Evolutionary conservation across 2,113 vertebrate species (phyloP).

Genomic region (Piprites chloris): DNA sequence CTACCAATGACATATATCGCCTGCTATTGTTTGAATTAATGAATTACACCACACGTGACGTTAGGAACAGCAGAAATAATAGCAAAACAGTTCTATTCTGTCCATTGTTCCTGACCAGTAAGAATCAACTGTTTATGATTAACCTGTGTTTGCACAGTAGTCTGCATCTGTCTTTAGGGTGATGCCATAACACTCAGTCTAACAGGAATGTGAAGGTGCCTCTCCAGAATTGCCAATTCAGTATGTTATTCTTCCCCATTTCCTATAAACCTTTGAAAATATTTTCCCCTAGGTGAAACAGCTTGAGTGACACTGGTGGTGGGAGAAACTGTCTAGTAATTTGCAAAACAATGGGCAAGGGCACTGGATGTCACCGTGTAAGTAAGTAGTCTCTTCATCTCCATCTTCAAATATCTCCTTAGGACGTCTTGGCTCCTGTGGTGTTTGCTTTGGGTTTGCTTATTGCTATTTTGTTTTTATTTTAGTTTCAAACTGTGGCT

Average conservation of each 20-base stretch:
- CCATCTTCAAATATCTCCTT: background rate
- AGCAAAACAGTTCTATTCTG: background rate
- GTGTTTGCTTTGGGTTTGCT: background rate
- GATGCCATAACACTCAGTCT: background rate
- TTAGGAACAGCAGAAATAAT: background rate
- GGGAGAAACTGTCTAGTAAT: background rate
- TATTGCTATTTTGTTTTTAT: background rate
- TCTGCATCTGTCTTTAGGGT: slow-evolving; percentile 4
- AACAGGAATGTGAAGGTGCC: background rate
- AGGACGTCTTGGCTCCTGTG: background rate
- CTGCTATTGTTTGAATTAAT: background rate
- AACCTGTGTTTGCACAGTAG: background rate
- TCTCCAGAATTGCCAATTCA: background rate
- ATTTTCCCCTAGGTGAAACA: background rate
- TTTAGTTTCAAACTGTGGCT: background rate
- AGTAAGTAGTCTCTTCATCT: background rate
- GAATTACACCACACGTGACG: background rate
- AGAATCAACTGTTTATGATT: background rate
- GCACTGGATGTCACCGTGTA: background rate
- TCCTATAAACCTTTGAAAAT: background rate
- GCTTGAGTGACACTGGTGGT: background rate
- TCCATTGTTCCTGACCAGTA: background rate
- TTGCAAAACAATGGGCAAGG: background rate
- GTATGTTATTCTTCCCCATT: background rate
- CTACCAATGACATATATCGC: background rate